Evolutionary conservation across 1,140 invertebrate genomes (phyloP), one percentile per base, ranked within the genome.

Genomic region (Acyrthosiphon pisum): DNA sequence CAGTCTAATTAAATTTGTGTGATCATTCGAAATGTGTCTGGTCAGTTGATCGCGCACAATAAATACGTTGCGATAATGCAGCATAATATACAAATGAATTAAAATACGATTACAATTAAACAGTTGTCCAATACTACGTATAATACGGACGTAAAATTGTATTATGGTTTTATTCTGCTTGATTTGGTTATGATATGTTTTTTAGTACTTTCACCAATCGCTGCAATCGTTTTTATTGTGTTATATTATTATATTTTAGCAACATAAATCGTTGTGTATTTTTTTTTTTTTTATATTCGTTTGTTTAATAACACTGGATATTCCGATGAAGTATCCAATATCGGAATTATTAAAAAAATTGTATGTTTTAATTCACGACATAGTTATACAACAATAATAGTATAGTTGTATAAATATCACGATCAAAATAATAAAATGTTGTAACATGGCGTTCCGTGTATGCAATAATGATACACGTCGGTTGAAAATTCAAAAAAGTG

Each of bases 381-480:
- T 18, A n/a, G 6, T 37, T 2, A 7, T 23, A 23, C 35, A 37
- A 83, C 3, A 37, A 83, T 83, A 26, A 84, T 84, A 41, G 23
- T 84, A 41, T 41, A 41, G 7, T 37, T 37, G 37, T 9, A 41
- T 0, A 83, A 8, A 37, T 37, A 81, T 83, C n/a, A 22, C 9
- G 9, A 11, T 44, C 0, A 23, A 41, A 76, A 76, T 30, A 46
- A 20, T 48, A 20, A 0, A 50, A 22, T 53, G 35, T 91, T 30
- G 1, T 50, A 37, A 48, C 90, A 83, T 76, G 90, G 90, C 90
- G 46, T n/a, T 83, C 35, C 7, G 68, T n/a, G 4, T 91, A 91
- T 50, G 90, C 90, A 91, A 91, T 91, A 91, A n/a, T 91, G 90
- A 83, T 91, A 48, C 90, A 83, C 41, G n/a, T 37, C 1, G 0